Base-by-base conservation (phyloP, 1,140 invertebrate genomes). In the Tribolium madens region DNA sequence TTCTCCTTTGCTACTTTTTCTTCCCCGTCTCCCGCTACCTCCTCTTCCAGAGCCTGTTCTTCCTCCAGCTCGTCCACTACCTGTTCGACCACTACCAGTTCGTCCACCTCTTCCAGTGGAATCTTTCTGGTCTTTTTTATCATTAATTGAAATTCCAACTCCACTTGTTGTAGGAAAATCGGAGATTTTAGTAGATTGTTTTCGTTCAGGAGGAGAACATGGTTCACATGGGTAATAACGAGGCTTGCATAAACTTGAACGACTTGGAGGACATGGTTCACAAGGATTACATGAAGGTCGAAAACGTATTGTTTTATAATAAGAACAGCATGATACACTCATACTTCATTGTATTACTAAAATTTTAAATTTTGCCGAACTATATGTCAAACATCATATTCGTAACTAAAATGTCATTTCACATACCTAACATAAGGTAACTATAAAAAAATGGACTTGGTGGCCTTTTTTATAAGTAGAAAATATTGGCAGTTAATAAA, bases 281-380 rank as follows among this genome's bases (percentile, higher is more conserved):
- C 14, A 53, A 53, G 2, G 10, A n/a, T 52, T 15, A 15, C 48
- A 57, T n/a, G 52, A 57, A 10, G 52, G 10, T 1, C 52, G 52
- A n/a, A 15, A 57, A 10, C 52, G 5, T 57, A 21, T 17, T 12
- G 52, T 9, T n/a, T 57, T 57, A 21, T 57, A 57, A 57, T 57
- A 57, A 18, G 52, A 57, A 21, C 52, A 57, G 18, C 52, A 57
- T 57, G 52, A 57, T 57, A 57, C 17, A 26, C 52, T 57, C 52
- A 57, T 57, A 17, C 5, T 57, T 57, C 52, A 57, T 57, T 57
- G 17, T 57, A 57, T 57, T 18, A 57, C 52, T 57, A 18, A 21
- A 57, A 57, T 57, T 57, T 57, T 26, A 57, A 57, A 57, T 18
- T 57, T 21, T 57, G 52, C 17, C 52, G 1, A 57, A 57, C n/a